Conservation (phyloP, 1,140 invertebrate species). For the Drosophila pandora region DNA sequence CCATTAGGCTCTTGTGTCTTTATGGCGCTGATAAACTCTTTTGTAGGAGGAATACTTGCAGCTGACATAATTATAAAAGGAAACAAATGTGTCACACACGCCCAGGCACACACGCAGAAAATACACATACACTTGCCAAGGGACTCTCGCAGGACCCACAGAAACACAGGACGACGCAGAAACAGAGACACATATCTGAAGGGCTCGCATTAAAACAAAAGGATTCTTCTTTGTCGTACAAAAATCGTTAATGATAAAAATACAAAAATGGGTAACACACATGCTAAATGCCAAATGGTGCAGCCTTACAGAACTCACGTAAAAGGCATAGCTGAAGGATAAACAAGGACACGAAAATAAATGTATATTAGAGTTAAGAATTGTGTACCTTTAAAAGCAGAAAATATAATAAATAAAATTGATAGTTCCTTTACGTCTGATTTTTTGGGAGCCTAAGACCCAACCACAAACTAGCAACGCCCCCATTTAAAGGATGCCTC, state of each 20-base stretch:
- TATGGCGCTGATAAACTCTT: conserved; percentile 66
- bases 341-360: conserved; percentile 51
- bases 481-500: conserved; percentile 66
- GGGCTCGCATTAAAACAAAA: conserved; percentile 64
- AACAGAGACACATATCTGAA: conserved; percentile 60
- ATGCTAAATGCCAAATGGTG: conserved; percentile 65
- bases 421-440: no score
- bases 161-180: conserved; percentile 28
- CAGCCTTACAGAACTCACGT: conserved; percentile 35
- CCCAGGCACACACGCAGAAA: conserved; percentile 32
- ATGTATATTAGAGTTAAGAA: neutral
- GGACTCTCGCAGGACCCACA: conserved; percentile 57
- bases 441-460: conserved; percentile 28
- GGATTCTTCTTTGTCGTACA: conserved; percentile 69
- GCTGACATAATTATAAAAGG: conserved; percentile 80
- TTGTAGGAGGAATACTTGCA: conserved; percentile 73
- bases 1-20: conserved; percentile 55
- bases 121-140: conserved; percentile 17
- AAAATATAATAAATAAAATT: neutral
- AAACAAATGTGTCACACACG: conserved; percentile 72
- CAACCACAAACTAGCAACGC: conserved; percentile 65
- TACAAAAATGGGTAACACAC: conserved; percentile 43
- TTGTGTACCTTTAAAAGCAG: neutral
- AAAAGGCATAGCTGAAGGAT: conserved; percentile 43
- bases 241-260: conserved; percentile 69